These are phyloP conservation scores for Turritopsis rubra DNA, from an alignment of 30 jellyfish, hydroid and myxozoan genomes.

Conservation along the genomic window DNA sequence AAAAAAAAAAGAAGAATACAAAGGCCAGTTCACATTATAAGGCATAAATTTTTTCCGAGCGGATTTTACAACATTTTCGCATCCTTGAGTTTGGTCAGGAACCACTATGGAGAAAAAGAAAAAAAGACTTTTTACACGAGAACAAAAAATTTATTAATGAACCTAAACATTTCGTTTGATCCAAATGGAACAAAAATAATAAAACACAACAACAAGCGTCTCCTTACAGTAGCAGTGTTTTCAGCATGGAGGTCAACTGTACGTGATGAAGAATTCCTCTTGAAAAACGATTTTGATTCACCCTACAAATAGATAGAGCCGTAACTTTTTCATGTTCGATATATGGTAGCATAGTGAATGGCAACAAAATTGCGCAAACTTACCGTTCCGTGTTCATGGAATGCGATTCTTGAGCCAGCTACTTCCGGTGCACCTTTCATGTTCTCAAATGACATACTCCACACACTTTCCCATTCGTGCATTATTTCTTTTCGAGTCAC, in stretches of 20 bases:
- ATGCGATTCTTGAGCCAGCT: slow-evolving; percentile 35
- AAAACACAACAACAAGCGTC: neutral
- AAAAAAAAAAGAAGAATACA: too few species aligned
- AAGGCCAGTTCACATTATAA: too few species aligned
- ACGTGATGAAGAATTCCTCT: neutral
- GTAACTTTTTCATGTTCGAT: too few species aligned
- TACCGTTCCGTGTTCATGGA: slow-evolving; percentile 43
- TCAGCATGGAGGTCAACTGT: neutral
- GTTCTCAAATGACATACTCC: slow-evolving; percentile 72
- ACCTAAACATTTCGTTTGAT: neutral
- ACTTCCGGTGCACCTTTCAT: slow-evolving; percentile 60
- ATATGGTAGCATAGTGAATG: too few species aligned
- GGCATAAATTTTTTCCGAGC: too few species aligned
- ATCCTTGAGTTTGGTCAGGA: slow-evolving; percentile 17
- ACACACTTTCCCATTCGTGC: slow-evolving; percentile 71
- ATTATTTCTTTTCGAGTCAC: slow-evolving; percentile 62
- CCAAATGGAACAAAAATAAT: neutral
- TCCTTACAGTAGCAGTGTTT: neutral
- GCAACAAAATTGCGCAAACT: neutral
- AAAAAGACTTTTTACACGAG: neutral
- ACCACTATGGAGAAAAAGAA: slow-evolving; percentile 20
- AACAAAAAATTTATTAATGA: neutral
- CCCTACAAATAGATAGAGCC: neutral
- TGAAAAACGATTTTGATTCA: neutral
- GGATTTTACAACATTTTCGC: slow-evolving; percentile 25